Evolutionary conservation across 2,113 vertebrate species (phyloP).

Genomic region (Heterotilapia buettikoferi): DNA sequence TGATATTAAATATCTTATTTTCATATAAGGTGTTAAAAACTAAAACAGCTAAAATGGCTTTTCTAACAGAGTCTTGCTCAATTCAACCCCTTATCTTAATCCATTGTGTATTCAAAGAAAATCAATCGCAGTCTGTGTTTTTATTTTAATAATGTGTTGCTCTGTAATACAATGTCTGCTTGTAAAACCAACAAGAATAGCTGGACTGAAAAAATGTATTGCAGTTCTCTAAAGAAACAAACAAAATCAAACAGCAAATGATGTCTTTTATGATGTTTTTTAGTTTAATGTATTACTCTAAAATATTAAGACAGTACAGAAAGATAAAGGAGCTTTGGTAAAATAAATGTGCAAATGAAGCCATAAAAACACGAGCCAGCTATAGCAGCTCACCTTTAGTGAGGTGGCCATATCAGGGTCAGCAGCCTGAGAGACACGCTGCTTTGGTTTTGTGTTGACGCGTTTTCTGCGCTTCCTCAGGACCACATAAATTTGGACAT

Average conservation of each 20-base stretch:
- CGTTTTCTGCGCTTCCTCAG: slow-evolving; percentile 74
- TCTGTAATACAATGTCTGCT: neutral
- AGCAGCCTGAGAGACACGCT: slow-evolving; percentile 41
- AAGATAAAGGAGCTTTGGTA: neutral
- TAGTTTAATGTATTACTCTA: neutral
- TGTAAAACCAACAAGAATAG: neutral
- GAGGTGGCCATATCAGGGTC: slow-evolving; percentile 47
- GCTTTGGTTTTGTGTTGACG: slow-evolving; percentile 74
- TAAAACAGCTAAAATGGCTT: neutral
- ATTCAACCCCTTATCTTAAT: neutral
- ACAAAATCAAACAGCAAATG: neutral
- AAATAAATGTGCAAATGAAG: neutral
- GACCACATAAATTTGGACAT: slow-evolving; percentile 79
- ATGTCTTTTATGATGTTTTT: neutral
- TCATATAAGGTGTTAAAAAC: neutral
- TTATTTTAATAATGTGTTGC: neutral
- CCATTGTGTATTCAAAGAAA: neutral
- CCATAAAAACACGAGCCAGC: neutral
- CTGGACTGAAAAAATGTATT: neutral
- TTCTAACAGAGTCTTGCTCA: neutral
- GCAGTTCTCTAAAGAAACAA: neutral
- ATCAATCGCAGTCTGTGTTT: slow-evolving; percentile 1
- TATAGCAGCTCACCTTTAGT: slow-evolving; percentile 64
- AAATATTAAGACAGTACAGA: neutral
- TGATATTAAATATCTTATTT: neutral